A percentile compares a stretch with the other conserved stretches of the same genome.
Conservation (phyloP, 2,888 invertebrate genomes). For the Poecilobothrus nobilitatus region DNA sequence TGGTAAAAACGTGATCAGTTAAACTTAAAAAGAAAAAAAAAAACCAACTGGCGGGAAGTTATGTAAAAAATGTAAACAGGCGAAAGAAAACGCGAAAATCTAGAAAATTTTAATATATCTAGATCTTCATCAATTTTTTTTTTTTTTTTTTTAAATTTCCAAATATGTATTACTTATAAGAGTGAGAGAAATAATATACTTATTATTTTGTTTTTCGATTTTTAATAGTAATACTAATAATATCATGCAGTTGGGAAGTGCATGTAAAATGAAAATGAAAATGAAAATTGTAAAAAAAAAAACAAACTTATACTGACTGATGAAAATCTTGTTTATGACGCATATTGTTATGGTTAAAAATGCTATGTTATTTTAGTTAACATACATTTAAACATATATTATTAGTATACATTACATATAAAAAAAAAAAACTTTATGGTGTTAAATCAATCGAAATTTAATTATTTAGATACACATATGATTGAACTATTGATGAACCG, state of each 20-base stretch:
- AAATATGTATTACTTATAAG: no score
- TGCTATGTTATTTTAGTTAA: neutral
- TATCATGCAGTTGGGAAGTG: no score
- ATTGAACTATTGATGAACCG: constrained; percentile 3
- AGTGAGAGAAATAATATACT: no score
- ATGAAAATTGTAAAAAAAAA: no score
- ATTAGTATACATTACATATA: neutral
- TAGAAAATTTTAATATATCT: neutral
- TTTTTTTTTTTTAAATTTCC: neutral
- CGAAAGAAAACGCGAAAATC: neutral
- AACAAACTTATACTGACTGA: no score
- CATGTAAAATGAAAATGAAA: no score
- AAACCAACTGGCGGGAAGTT: neutral
- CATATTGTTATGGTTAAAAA: neutral
- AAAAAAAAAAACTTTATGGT: neutral
- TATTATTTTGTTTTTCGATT: no score
- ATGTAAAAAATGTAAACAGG: neutral
- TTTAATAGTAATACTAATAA: no score
- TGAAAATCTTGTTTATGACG: no score
- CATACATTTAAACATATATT: neutral
- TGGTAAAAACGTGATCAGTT: no score
- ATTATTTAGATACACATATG: neutral
- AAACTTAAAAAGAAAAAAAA: no score
- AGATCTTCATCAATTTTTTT: neutral
- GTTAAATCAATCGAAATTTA: neutral